These are phyloP conservation scores for Monochamus saltuarius DNA, from an alignment of 1,140 invertebrate genomes.

Conservation along the genomic window DNA sequence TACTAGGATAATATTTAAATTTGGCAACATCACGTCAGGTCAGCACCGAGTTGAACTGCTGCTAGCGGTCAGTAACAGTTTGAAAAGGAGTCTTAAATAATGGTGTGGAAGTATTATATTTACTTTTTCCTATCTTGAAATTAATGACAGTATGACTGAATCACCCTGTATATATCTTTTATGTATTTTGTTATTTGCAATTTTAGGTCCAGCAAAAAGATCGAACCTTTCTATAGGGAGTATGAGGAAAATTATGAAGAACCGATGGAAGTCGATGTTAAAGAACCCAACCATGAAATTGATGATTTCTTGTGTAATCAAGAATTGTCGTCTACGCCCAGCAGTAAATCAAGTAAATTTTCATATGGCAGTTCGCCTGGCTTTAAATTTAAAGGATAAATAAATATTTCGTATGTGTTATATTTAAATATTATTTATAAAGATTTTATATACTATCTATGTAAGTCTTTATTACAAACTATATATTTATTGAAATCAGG, in stretches of 20 bases:
- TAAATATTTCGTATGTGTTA: not conserved
- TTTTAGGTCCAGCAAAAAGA: constrained; percentile 50
- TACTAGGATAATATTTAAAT: no score
- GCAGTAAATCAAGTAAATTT: constrained; percentile 33
- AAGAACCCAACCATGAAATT: constrained; percentile 37
- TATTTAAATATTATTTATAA: not conserved
- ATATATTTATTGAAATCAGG: not conserved
- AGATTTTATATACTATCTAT: no score
- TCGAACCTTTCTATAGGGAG: constrained; percentile 52
- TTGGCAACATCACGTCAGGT: no score
- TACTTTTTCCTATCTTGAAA: no score
- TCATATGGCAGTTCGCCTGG: constrained; percentile 50
- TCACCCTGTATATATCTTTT: no score
- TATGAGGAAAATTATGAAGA: constrained; percentile 47
- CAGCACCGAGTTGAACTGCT: no score
- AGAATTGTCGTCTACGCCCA: constrained; percentile 10
- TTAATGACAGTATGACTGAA: no score
- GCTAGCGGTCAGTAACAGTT: no score
- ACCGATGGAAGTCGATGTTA: constrained; percentile 28
- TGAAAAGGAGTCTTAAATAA: no score
- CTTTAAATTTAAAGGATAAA: constrained; percentile 40
- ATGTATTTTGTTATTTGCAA: constrained; percentile 14
- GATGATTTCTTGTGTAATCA: constrained; percentile 48
- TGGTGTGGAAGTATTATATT: no score
- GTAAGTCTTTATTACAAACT: no score